A percentile compares a stretch with the other conserved stretches of the same genome.
Conservation (phyloP, 2,113 vertebrate genomes). For the Danio rerio region GRCz12tu NC_133179.1:72952001-72952500, state of each 20-base stretch:
- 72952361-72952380: neutral
- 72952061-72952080: constrained; percentile 6
- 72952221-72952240: constrained; percentile 16
- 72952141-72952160: neutral
- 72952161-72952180: neutral
- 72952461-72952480: neutral
- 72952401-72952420: neutral
- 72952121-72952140: neutral
- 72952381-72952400: neutral
- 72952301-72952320: neutral
- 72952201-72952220: neutral
- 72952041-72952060: too few relatives aligned
- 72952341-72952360: neutral
- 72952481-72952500: constrained; percentile 14
- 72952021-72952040: too few relatives aligned
- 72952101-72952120: constrained; percentile 30
- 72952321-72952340: neutral
- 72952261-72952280: neutral
- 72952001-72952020: too few relatives aligned
- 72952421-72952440: constrained; percentile 5
- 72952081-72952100: neutral
- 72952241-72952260: constrained; percentile 10
- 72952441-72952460: constrained; percentile 1
- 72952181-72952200: constrained; percentile 14
- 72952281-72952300: neutral